These are phyloP conservation scores for Piscicola geometra DNA, from an alignment of 2,888 invertebrate species.

Conservation along the genomic window DNA sequence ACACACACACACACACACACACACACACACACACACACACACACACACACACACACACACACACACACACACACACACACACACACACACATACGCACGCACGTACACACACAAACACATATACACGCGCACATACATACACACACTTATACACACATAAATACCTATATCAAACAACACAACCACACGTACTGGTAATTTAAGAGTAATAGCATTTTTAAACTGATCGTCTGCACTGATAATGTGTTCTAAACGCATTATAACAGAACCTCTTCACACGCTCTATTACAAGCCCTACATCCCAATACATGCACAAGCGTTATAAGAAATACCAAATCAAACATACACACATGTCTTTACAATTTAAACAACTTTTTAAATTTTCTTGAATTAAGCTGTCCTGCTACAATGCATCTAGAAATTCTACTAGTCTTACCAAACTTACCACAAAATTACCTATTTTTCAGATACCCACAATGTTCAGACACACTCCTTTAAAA, in stretches of 20 bases:
- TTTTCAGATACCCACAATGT: too few relatives aligned
- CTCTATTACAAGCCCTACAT: not conserved
- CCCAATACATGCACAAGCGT: too few relatives aligned
- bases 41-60: slow-evolving; percentile 22
- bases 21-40: slow-evolving; percentile 6
- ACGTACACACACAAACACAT: slow-evolving; percentile 12
- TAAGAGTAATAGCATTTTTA: slow-evolving; percentile 10
- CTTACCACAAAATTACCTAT: too few relatives aligned
- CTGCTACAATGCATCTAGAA: too few relatives aligned
- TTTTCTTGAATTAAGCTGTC: too few relatives aligned
- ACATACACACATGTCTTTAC: too few relatives aligned
- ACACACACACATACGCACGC: not conserved
- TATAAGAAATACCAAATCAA: too few relatives aligned
- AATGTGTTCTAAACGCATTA: not conserved
- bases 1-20: slow-evolving; percentile 9
- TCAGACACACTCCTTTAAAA: too few relatives aligned
- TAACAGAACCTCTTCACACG: not conserved
- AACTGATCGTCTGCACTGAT: slow-evolving; percentile 11
- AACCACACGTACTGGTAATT: not conserved
- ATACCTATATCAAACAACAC: slow-evolving; percentile 31
- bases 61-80: slow-evolving; percentile 28
- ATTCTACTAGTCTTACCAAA: too few relatives aligned
- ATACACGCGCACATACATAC: slow-evolving; percentile 32
- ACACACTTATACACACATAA: slow-evolving; percentile 35
- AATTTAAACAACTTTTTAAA: too few relatives aligned